A percentile compares a stretch with the other conserved stretches of the same genome.
Conservation (phyloP, 2,888 invertebrate genomes). For the Heteropelma amictum region DNA sequence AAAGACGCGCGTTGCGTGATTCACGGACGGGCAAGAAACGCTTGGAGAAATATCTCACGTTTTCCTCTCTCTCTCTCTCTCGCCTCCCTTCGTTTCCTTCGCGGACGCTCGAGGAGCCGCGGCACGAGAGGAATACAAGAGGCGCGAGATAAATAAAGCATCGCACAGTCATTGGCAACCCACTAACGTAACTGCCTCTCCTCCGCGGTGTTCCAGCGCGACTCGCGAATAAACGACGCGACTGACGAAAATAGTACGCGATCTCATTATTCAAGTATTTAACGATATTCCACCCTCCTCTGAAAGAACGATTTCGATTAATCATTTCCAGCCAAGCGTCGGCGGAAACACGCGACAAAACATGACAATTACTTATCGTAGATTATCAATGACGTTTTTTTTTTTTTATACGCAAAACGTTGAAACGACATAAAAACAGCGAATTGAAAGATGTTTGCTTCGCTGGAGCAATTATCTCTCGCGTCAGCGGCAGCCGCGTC, state of each 20-base stretch:
- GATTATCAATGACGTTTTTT: not conserved
- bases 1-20: constrained; percentile 35
- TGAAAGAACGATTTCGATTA: not conserved
- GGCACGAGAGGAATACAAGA: constrained; percentile 29
- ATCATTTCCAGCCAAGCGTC: constrained; percentile 6
- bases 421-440: too few species aligned
- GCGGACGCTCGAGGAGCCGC: constrained; percentile 31
- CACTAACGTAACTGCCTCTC: constrained; percentile 34
- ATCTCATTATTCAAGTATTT: constrained; percentile 34
- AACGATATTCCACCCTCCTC: constrained; percentile 1
- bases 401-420: too few species aligned
- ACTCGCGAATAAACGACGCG: not conserved
- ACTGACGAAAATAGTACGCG: constrained; percentile 9
- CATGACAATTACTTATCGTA: not conserved
- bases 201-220: not conserved
- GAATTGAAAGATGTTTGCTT: too few species aligned
- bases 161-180: constrained; percentile 42
- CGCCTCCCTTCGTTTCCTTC: constrained; percentile 31
- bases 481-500: not conserved
- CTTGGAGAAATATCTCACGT: constrained; percentile 18
- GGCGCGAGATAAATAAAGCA: constrained; percentile 19
- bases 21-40: constrained; percentile 39
- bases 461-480: too few species aligned
- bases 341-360: not conserved
- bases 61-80: constrained; percentile 2